phyloP scores from a whole-genome alignment of 2,113 vertebrate species.

The Tonatia bakeri region DNA sequence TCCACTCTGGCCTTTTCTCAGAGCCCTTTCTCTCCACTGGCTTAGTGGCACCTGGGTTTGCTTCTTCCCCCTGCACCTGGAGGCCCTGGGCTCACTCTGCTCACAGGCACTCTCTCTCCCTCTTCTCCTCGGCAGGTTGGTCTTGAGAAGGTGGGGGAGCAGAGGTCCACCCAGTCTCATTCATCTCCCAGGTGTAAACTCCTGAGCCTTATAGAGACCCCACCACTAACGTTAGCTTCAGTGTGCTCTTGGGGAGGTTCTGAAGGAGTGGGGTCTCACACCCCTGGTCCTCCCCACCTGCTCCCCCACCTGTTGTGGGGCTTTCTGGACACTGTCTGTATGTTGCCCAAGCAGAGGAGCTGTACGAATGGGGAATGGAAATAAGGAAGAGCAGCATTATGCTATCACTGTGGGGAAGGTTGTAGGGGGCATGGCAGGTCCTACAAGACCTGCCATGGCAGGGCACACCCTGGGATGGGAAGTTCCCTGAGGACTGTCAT shows the following conservation, averaged over 20 bases:
- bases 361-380: neutral
- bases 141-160: neutral
- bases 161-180: neutral
- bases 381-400: neutral
- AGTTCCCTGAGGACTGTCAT: neutral
- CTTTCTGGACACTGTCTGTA: neutral
- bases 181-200: neutral
- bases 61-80: neutral
- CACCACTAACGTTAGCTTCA: no score
- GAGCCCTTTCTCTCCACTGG: neutral
- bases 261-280: neutral
- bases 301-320: neutral
- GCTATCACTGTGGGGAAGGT: no score
- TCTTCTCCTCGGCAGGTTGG: neutral
- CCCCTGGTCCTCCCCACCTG: rapidly evolving
- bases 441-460: neutral
- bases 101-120: neutral
- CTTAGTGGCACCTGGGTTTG: neutral
- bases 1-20: neutral
- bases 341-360: neutral
- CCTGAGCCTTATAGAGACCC: neutral
- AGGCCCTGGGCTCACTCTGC: neutral
- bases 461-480: neutral
- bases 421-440: neutral
- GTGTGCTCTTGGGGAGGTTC: neutral